phyloP scores from a whole-genome alignment of 2,797 vertebrate genomes.

The Onychomys arenicola region DNA sequence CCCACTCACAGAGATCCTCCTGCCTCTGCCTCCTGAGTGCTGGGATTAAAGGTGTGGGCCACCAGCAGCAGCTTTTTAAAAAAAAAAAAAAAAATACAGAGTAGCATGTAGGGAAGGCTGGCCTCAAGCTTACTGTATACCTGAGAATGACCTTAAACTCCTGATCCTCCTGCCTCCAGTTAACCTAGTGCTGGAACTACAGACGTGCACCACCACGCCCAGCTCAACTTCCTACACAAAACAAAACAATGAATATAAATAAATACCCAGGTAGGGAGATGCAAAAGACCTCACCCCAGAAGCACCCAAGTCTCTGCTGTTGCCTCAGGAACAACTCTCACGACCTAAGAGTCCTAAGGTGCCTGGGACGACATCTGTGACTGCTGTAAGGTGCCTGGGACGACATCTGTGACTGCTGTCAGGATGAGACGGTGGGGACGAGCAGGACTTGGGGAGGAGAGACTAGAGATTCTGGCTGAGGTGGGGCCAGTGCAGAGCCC shows the following conservation, averaged over 20 bases:
- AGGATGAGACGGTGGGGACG: too few relatives aligned
- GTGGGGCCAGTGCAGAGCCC: neutral
- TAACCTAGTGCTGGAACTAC: too few relatives aligned
- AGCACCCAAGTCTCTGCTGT: neutral
- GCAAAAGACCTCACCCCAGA: neutral
- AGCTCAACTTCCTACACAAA: neutral
- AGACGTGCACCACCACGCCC: too few relatives aligned
- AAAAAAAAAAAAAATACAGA: too few relatives aligned
- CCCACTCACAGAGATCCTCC: too few relatives aligned
- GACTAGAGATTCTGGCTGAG: neutral
- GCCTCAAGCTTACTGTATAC: too few relatives aligned
- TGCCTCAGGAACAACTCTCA: neutral
- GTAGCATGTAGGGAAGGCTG: too few relatives aligned
- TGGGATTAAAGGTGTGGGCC: too few relatives aligned
- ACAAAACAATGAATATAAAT: constrained; percentile 6
- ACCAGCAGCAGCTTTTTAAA: too few relatives aligned
- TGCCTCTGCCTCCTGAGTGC: too few relatives aligned
- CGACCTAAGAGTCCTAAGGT: neutral
- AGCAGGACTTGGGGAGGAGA: neutral
- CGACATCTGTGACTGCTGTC: neutral
- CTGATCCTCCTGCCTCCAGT: too few relatives aligned
- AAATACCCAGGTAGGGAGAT: neutral
- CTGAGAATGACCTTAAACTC: too few relatives aligned
- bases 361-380: neutral
- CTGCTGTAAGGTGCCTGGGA: neutral